Conservation (phyloP, 2,797 vertebrate genomes). For the Streptopelia turtur region DNA sequence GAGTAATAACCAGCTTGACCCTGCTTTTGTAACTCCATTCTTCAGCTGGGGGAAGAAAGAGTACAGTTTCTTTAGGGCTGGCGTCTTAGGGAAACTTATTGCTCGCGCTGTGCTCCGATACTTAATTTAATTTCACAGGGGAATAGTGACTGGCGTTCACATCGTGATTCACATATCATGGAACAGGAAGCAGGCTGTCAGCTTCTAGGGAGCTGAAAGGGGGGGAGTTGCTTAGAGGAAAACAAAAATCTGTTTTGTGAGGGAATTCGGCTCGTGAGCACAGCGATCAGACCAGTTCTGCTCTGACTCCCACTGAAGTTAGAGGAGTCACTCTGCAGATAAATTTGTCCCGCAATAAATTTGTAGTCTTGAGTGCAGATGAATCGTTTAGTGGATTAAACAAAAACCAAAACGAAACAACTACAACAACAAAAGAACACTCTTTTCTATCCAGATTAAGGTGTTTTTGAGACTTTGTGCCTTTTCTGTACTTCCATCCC, state of each 20-base stretch:
- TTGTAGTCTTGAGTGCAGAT: neutral
- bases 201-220: slow-evolving; percentile 5
- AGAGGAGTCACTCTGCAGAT: neutral
- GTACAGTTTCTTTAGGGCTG: slow-evolving; percentile 26
- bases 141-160: neutral
- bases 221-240: slow-evolving; percentile 22
- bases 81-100: neutral
- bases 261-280: neutral
- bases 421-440: neutral
- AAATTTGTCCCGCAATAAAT: neutral
- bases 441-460: neutral
- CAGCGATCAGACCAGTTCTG: neutral
- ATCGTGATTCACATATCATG: slow-evolving; percentile 44
- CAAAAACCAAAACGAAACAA: neutral
- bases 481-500: neutral
- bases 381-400: neutral
- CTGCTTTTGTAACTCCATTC: slow-evolving; percentile 31
- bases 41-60: slow-evolving; percentile 4
- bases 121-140: slow-evolving; percentile 56
- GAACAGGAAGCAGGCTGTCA: slow-evolving; percentile 46
- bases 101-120: slow-evolving; percentile 10
- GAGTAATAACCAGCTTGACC: slow-evolving; percentile 43
- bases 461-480: neutral
- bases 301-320: neutral
- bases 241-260: slow-evolving; percentile 28